phyloP scores from a whole-genome alignment of 2,888 invertebrate species.

The Aspidapion aeneum region DNA sequence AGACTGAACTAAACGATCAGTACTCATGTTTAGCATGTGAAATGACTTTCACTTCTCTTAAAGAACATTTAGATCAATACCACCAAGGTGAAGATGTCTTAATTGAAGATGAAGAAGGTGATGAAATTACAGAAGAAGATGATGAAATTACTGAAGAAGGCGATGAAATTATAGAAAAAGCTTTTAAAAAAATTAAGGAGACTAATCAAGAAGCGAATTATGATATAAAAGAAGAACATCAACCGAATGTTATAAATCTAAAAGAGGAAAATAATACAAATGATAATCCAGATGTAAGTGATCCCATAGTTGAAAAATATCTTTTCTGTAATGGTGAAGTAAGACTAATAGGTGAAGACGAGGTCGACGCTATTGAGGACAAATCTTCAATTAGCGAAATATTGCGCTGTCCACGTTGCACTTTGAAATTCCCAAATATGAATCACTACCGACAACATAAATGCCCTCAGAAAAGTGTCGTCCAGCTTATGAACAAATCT shows the following conservation, averaged over 20 bases:
- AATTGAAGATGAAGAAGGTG: conserved; percentile 30
- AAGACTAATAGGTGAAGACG: no score
- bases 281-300: conserved; percentile 31
- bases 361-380: conserved; percentile 26
- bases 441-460: conserved; percentile 49
- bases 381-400: conserved; percentile 37
- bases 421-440: conserved; percentile 48
- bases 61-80: conserved; percentile 62
- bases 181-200: conserved; percentile 15
- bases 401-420: conserved; percentile 50
- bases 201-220: conserved; percentile 10
- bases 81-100: conserved; percentile 67
- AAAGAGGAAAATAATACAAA: no score
- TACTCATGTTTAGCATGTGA: conserved; percentile 66
- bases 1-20: conserved; percentile 43
- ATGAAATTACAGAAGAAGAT: conserved; percentile 15
- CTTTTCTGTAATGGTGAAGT: conserved; percentile 29
- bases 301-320: conserved; percentile 36
- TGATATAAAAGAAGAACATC: conserved; percentile 37
- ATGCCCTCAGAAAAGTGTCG: conserved; percentile 35
- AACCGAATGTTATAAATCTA: no score
- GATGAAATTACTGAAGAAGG: conserved; percentile 14
- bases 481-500: background rate
- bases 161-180: conserved; percentile 13
- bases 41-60: conserved; percentile 59